Conservation (phyloP, 2,888 invertebrate species). For the Drosophila affinis region DNA sequence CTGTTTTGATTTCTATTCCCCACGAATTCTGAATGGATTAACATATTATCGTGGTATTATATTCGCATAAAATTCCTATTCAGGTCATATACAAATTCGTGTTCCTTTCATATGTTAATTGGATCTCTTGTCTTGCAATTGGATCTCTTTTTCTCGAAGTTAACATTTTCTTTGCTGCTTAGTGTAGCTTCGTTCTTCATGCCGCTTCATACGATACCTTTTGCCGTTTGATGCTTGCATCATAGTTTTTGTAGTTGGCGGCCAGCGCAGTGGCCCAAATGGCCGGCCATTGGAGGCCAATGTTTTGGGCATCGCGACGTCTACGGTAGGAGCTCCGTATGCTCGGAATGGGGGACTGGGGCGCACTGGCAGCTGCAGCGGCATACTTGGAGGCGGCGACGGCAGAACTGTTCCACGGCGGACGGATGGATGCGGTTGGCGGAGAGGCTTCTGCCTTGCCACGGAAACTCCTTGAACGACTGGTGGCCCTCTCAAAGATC, state of each 20-base stretch:
- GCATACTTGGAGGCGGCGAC: slow-evolving; percentile 68
- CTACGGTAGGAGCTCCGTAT: slow-evolving; percentile 81
- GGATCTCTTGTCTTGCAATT: not conserved
- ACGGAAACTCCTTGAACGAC: slow-evolving; percentile 74
- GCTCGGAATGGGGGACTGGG: slow-evolving; percentile 54
- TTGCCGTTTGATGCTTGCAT: slow-evolving; percentile 75
- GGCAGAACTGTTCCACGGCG: slow-evolving; percentile 79
- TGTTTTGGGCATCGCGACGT: slow-evolving; percentile 76
- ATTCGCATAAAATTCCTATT: not conserved
- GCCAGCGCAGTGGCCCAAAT: slow-evolving; percentile 82
- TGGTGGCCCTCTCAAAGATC: slow-evolving; percentile 67
- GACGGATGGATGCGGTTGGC: slow-evolving; percentile 54
- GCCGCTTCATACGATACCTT: slow-evolving; percentile 75
- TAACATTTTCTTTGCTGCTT: slow-evolving; percentile 26
- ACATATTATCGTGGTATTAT: too few relatives aligned
- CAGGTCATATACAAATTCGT: not conserved
- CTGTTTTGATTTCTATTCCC: not conserved
- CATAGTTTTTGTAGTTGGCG: slow-evolving; percentile 81
- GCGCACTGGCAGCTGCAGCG: slow-evolving; percentile 55
- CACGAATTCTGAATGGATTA: too few relatives aligned
- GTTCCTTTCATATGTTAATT: not conserved
- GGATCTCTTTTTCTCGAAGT: not conserved
- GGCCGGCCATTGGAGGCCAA: slow-evolving; percentile 78
- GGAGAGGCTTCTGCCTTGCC: slow-evolving; percentile 34
- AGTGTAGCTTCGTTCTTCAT: slow-evolving; percentile 49